Conservation (phyloP, 2,888 invertebrate species). For the Chaetogeoica ovagalla region DNA sequence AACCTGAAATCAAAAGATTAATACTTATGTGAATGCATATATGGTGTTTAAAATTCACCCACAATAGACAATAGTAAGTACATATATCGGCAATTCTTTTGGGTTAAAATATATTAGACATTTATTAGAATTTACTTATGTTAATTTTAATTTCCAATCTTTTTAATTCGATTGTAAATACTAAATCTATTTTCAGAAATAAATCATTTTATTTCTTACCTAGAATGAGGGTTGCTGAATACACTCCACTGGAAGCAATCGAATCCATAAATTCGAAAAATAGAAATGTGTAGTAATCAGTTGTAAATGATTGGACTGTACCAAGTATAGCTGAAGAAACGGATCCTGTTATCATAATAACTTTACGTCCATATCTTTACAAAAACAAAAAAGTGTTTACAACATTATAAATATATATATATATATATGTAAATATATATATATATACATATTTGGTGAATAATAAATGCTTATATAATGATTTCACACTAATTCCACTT, state of each 20-base stretch:
- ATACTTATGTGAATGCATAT: no score
- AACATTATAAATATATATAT: no score
- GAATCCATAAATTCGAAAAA: constrained; percentile 74
- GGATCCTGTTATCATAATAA: constrained; percentile 65
- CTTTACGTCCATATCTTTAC: constrained; percentile 67
- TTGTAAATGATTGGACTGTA: constrained; percentile 69
- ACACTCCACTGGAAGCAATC: constrained; percentile 70
- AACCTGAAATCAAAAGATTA: constrained; percentile 62
- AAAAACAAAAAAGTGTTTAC: background rate
- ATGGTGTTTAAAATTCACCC: no score
- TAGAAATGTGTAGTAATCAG: constrained; percentile 71
- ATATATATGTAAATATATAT: no score
- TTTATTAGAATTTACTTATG: no score
- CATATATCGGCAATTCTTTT: no score
- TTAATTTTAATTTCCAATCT: background rate
- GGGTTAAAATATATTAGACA: no score
- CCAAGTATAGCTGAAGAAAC: constrained; percentile 69
- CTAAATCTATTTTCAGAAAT: background rate
- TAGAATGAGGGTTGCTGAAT: constrained; percentile 73
- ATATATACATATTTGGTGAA: no score
- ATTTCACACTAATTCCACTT: no score
- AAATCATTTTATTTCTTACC: constrained; percentile 61
- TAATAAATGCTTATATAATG: no score
- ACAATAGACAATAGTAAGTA: no score
- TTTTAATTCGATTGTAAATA: background rate